A percentile compares a stretch with the other conserved stretches of the same genome.
These are phyloP conservation scores for Oreochromis mossambicus DNA, from an alignment of 2,797 vertebrate species.

Conservation along the genomic window DNA sequence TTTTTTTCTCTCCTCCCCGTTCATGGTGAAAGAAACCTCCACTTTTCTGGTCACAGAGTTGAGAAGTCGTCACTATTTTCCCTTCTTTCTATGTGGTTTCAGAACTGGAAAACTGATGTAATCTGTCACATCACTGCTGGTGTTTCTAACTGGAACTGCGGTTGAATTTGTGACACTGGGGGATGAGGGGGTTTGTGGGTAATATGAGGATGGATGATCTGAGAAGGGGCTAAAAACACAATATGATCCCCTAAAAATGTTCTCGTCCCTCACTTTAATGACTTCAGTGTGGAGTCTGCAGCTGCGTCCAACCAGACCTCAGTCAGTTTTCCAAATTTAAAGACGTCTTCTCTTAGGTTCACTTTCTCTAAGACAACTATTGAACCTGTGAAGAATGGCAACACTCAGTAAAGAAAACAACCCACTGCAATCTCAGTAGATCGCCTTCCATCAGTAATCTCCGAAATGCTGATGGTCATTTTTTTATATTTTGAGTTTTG, in stretches of 20 bases:
- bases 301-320: not conserved
- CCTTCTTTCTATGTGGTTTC: slow-evolving; percentile 48
- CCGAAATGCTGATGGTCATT: not conserved
- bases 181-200: not conserved
- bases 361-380: not conserved
- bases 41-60: not conserved
- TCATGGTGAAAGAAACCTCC: not conserved
- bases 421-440: not conserved
- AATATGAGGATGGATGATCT: not conserved
- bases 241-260: not conserved
- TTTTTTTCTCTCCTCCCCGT: not conserved
- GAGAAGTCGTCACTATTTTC: slow-evolving; percentile 6
- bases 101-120: slow-evolving; percentile 69
- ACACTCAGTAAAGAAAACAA: not conserved
- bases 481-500: too few species aligned
- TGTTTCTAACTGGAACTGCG: slow-evolving; percentile 31
- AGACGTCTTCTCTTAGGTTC: not conserved
- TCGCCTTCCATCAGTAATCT: not conserved
- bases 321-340: not conserved
- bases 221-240: not conserved
- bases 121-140: slow-evolving; percentile 51
- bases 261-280: not conserved
- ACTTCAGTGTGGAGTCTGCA: not conserved
- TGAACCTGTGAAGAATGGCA: not conserved
- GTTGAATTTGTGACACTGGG: not conserved